phyloP scores from a whole-genome alignment of 2,113 vertebrate species.

The Tetrax tetrax region DNA sequence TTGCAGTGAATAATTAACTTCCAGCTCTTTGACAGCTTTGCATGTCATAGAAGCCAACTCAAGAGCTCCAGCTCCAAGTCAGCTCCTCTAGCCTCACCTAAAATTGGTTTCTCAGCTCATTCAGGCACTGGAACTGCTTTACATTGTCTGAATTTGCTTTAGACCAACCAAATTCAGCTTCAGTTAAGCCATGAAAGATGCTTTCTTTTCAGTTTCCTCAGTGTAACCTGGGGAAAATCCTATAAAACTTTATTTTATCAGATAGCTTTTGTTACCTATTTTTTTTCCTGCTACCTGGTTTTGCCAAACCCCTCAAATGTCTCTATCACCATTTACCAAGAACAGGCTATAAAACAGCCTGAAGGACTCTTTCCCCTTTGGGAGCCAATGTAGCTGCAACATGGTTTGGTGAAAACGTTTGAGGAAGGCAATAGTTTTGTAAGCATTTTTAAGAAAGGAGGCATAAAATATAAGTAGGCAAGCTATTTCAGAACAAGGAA shows the following conservation, averaged over 20 bases:
- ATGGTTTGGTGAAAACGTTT: neutral
- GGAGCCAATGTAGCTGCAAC: neutral
- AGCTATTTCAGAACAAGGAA: neutral
- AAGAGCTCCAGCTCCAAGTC: neutral
- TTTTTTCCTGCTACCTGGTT: too few relatives aligned
- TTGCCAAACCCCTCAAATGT: neutral
- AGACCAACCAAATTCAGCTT: neutral
- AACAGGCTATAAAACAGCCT: neutral
- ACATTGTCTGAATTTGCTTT: neutral
- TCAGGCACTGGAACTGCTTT: neutral
- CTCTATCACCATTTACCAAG: neutral
- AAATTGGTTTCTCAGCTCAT: neutral
- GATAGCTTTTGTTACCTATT: neutral
- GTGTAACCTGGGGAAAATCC: neutral
- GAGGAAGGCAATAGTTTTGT: neutral
- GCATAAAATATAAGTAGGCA: neutral
- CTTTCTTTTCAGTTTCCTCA: neutral
- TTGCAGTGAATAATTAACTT: slow-evolving; percentile 14
- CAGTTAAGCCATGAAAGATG: neutral
- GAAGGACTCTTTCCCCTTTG: neutral
- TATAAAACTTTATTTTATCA: neutral
- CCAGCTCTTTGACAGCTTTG: neutral
- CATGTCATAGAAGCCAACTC: neutral
- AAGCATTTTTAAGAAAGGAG: neutral
- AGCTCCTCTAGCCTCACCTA: neutral